Percentiles rank a stretch among this genome's conserved stretches.
These are phyloP conservation scores for Cyrtodaria siliqua DNA, from an alignment of 2,888 invertebrate species.

Conservation along the genomic window DNA sequence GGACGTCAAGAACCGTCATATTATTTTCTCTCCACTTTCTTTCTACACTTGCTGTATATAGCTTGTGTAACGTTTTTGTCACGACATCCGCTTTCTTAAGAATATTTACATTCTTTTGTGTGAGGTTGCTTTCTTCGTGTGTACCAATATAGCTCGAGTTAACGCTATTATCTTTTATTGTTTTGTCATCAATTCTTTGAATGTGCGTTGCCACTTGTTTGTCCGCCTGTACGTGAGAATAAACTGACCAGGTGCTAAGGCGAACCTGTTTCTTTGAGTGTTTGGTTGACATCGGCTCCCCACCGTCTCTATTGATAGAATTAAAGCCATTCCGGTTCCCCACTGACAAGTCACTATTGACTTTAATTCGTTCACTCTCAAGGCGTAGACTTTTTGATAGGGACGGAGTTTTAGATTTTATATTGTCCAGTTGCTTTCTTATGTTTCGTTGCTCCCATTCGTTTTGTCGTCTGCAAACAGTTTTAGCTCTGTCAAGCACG, in stretches of 20 bases:
- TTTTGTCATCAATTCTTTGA: neutral
- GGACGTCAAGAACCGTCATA: conserved; percentile 53
- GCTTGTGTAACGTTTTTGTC: conserved; percentile 58
- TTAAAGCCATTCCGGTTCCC: neutral
- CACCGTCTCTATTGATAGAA: neutral
- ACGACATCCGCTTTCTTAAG: conserved; percentile 53
- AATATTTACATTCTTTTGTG: neutral
- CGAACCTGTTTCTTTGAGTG: neutral
- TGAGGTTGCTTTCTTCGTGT: neutral
- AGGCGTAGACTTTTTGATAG: conserved; percentile 49
- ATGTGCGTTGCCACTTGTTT: conserved; percentile 2
- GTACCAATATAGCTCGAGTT: neutral
- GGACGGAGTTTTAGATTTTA: conserved; percentile 64
- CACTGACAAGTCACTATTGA: neutral
- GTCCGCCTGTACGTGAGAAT: conserved; percentile 17
- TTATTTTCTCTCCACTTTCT: conserved; percentile 49
- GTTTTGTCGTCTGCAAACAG: conserved; percentile 59
- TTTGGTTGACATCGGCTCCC: neutral
- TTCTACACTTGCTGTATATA: conserved; percentile 58
- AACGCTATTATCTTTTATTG: neutral
- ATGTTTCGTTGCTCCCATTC: conserved; percentile 65
- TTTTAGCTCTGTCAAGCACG: conserved; percentile 64
- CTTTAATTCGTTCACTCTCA: neutral
- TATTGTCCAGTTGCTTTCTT: conserved; percentile 50
- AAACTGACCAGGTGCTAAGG: conserved; percentile 51